These are phyloP conservation scores for Andrena marginata DNA, from an alignment of 2,888 invertebrate species.

Conservation along the genomic window DNA sequence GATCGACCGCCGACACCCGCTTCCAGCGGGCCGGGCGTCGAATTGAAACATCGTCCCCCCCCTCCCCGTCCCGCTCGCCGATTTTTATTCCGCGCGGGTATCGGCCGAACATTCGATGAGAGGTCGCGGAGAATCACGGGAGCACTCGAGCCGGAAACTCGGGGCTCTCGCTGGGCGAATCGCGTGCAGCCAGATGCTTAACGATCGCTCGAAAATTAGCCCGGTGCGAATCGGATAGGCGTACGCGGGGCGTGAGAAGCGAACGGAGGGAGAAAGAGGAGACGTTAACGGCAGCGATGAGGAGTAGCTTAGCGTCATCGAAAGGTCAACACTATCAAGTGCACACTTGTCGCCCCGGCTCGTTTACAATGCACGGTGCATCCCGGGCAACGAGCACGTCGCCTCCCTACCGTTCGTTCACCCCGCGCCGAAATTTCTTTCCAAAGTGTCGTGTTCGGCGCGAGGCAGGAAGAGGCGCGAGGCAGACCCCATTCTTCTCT, in stretches of 20 bases:
- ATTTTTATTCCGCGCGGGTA: too few species aligned
- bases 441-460: constrained; percentile 63
- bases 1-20: neutral
- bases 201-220: constrained; percentile 52
- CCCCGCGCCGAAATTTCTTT: constrained; percentile 75
- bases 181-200: constrained; percentile 17
- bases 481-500: too few species aligned
- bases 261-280: constrained; percentile 36
- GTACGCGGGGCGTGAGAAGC: constrained; percentile 29
- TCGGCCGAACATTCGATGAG: too few species aligned
- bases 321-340: constrained; percentile 78
- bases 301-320: constrained; percentile 74
- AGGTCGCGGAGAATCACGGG: too few species aligned
- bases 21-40: neutral
- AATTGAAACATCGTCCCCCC: neutral
- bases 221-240: constrained; percentile 16
- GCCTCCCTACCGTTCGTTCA: constrained; percentile 78
- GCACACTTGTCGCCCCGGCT: constrained; percentile 78
- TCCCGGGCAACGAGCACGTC: constrained; percentile 74
- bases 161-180: neutral
- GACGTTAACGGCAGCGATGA: constrained; percentile 60
- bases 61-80: too few species aligned
- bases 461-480: neutral
- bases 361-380: constrained; percentile 82
- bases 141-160: too few species aligned